Evolutionary conservation across 2,888 invertebrate genomes (phyloP).

Genomic region (Temnothorax rugatulus): DNA sequence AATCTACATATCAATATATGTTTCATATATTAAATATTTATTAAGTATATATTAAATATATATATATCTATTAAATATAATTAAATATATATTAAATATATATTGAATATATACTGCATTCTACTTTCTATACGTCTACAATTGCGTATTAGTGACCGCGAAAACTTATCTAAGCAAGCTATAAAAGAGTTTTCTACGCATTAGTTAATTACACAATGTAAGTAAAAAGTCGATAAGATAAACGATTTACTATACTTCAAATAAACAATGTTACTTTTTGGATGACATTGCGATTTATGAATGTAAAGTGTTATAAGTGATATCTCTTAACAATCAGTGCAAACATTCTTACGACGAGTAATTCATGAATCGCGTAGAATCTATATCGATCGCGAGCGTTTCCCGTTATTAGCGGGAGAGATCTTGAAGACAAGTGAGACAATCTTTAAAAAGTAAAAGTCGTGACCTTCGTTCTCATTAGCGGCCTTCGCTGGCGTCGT

Average conservation of each 20-base stretch:
- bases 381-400: background rate
- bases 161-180: background rate
- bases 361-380: background rate
- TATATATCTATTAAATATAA: background rate
- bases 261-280: background rate
- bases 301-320: background rate
- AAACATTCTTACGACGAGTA: background rate
- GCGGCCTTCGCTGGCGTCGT: conserved; percentile 15
- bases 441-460: conserved; percentile 38
- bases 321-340: background rate
- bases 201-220: background rate
- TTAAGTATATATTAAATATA: background rate
- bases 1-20: background rate
- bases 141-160: background rate
- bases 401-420: background rate
- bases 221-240: conserved; percentile 35
- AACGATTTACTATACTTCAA: background rate
- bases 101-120: background rate
- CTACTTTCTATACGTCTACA: background rate
- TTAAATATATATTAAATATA: background rate
- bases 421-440: conserved; percentile 27
- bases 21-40: too few species aligned
- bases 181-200: conserved; percentile 4
- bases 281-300: conserved; percentile 24
- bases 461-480: conserved; percentile 33